Base-by-base conservation (phyloP, 2,113 vertebrate species). In the Callorhinus ursinus region DNA sequence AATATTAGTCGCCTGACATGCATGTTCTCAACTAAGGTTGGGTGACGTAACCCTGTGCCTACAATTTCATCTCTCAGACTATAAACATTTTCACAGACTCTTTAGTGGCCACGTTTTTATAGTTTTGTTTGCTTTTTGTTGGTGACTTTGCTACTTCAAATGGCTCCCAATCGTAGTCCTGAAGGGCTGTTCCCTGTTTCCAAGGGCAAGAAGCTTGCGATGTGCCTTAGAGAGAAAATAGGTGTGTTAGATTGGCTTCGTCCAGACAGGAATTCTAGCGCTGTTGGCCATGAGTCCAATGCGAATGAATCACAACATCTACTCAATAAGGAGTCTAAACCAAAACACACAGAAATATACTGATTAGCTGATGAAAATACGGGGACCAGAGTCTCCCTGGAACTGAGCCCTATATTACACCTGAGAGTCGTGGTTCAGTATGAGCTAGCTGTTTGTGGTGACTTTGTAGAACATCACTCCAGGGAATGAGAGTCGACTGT, bases 161-260 rank as follows among this genome's bases (percentile, higher is more conserved):
- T 4, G 42, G 72, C 42, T 8, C 72, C 1, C 0, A 6, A 4
- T 14, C 4, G 1, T 9, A 15, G 13, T 8, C 7, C 42, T 8
- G 3, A 76, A 49, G 1, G 4, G 42, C 42, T 49, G 24, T 76
- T 3, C 39, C 13, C 42, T 28, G 5, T 76, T 28, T 15, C 42
- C 26, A 14, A 46, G 24, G 39, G 72, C 72, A 74, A 74, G 21
- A 79, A 11, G 5, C 9, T 16, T 79, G 28, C 4, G 0, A 5
- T 1, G 28, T 1, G 5, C 39, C 36, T 13, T 42, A 15, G 0
- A 6, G 26, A 49, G 13, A 76, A 49, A 46, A 46, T 16, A 8
- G 7, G 39, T 28, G 39, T 1, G 26, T 49, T 76, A 28, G 13
- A 46, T 8, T 14, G 1, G 2, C 39, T 26, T 26, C 4, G 7